Percentiles rank a stretch among this genome's conserved stretches.
Evolutionary conservation across 2,113 vertebrate species (phyloP).

Genomic region (Holacanthus passer): DNA sequence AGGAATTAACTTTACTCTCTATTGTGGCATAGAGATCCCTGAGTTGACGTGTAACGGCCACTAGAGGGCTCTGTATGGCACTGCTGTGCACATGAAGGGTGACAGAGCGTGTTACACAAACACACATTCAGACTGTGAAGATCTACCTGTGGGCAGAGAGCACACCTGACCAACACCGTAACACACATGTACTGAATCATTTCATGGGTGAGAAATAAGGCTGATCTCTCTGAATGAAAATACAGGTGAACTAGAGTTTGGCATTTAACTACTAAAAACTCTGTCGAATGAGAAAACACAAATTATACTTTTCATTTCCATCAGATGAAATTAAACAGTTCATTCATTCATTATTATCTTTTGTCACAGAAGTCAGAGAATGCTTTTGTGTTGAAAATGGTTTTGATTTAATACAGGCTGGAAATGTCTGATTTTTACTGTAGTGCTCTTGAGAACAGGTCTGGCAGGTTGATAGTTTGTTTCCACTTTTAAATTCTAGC

Average conservation of each 20-base stretch:
- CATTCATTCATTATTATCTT: not conserved
- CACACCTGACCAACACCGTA: not conserved
- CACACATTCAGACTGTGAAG: not conserved
- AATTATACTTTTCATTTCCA: conserved; percentile 16
- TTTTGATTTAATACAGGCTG: conserved; percentile 20
- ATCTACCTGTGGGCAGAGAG: not conserved
- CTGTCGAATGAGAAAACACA: not conserved
- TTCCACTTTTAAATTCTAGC: not conserved
- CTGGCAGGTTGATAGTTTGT: conserved; percentile 5
- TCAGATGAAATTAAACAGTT: conserved; percentile 27
- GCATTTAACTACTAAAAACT: not conserved
- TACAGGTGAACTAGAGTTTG: conserved; percentile 2
- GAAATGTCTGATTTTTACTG: conserved; percentile 21
- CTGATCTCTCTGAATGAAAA: not conserved
- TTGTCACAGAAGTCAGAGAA: conserved; percentile 21
- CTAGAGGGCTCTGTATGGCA: conserved; percentile 6
- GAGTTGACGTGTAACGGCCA: not conserved
- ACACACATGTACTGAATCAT: not conserved
- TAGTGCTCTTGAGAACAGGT: not conserved
- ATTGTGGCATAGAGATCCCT: not conserved
- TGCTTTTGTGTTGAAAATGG: conserved; percentile 11
- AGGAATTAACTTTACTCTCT: no score
- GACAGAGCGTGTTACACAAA: not conserved
- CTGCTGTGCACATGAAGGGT: not conserved
- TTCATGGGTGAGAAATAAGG: not conserved